phyloP scores from a whole-genome alignment of 2,113 vertebrate species.

The Triplophysa rosa region DNA sequence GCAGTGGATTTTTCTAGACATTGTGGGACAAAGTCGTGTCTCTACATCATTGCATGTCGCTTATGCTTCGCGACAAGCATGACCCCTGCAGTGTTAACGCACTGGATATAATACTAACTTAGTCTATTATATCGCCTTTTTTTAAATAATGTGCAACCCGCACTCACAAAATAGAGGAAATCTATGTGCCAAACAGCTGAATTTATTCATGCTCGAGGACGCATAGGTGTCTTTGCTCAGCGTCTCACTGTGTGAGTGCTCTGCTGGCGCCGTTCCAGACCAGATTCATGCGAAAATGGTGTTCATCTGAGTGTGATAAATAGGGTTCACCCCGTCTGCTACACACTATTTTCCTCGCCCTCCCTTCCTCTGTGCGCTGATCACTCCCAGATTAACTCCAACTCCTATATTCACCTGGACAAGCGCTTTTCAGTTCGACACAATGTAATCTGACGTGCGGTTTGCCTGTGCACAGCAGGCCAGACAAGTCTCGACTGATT shows the following conservation, averaged over 20 bases:
- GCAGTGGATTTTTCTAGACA: too few species aligned
- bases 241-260: slow-evolving; percentile 64
- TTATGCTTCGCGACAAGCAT: slow-evolving; percentile 31
- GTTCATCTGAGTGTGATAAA: slow-evolving; percentile 65
- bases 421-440: slow-evolving; percentile 39
- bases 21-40: too few species aligned
- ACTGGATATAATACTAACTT: slow-evolving; percentile 64
- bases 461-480: slow-evolving; percentile 25
- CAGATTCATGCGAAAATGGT: slow-evolving; percentile 59
- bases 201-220: slow-evolving; percentile 71
- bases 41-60: slow-evolving; percentile 13
- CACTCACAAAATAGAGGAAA: slow-evolving; percentile 66
- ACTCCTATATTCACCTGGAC: slow-evolving; percentile 53
- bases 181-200: slow-evolving; percentile 72
- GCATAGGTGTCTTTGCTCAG: slow-evolving; percentile 72
- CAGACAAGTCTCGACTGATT: slow-evolving; percentile 34
- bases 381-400: slow-evolving; percentile 32
- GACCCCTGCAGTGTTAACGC: slow-evolving; percentile 67
- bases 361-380: slow-evolving; percentile 42
- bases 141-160: slow-evolving; percentile 66
- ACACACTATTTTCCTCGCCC: slow-evolving; percentile 47
- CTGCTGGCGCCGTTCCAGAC: slow-evolving; percentile 71
- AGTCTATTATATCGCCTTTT: slow-evolving; percentile 66
- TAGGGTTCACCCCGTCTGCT: slow-evolving; percentile 66
- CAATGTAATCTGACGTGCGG: slow-evolving; percentile 56